Conservation (phyloP, 2,113 vertebrate species). For the Strigops habroptila region DNA sequence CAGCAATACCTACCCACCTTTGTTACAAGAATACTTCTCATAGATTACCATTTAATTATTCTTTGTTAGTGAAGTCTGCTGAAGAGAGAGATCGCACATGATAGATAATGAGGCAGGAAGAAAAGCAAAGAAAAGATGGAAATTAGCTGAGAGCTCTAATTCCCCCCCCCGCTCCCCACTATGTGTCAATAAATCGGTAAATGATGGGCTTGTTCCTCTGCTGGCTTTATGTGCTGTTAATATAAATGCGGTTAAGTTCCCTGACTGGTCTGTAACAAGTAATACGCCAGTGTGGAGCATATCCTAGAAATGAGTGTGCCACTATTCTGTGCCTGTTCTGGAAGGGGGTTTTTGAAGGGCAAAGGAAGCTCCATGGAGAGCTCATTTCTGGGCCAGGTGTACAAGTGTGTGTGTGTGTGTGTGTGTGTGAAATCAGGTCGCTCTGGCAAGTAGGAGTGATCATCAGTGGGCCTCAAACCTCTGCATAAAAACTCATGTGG, state of each 20-base stretch:
- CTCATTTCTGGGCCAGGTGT: neutral
- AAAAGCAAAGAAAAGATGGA: neutral
- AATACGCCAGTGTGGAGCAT: neutral
- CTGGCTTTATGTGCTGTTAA: neutral
- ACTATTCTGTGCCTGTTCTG: neutral
- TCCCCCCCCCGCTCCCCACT: no score
- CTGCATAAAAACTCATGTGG: neutral
- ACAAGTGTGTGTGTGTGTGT: neutral
- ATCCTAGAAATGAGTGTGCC: neutral
- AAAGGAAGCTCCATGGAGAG: neutral
- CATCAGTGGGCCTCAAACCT: neutral
- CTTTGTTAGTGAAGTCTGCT: neutral
- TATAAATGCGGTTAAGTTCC: neutral
- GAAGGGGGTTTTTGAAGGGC: neutral
- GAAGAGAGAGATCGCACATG: neutral
- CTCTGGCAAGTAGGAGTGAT: neutral
- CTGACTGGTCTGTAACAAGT: neutral
- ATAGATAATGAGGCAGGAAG: neutral
- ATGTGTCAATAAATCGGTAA: neutral
- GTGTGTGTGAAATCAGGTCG: neutral
- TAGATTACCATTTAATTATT: conserved; percentile 13
- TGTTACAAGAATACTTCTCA: neutral
- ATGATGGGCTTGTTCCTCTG: neutral
- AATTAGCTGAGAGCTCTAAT: neutral
- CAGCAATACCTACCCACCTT: neutral